Evolutionary conservation across 2,113 vertebrate species (phyloP).

Genomic region (Anas platyrhynchos): DNA sequence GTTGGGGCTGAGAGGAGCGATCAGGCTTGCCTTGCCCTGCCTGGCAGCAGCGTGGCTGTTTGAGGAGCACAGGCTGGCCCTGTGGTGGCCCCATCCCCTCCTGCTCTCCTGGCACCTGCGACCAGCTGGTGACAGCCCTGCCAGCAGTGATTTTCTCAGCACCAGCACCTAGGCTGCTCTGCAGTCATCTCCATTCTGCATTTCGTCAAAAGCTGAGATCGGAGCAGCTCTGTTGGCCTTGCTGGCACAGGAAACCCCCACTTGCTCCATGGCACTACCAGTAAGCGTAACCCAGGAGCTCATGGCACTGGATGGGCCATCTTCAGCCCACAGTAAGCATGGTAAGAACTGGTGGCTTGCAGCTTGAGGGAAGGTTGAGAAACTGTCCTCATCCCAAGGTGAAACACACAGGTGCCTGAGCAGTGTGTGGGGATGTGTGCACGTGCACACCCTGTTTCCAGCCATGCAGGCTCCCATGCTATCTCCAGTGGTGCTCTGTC

Average conservation of each 20-base stretch:
- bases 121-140: neutral
- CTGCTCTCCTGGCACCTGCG: neutral
- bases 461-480: rapidly evolving
- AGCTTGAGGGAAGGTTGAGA: neutral
- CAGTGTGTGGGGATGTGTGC: rapidly evolving
- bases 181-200: rapidly evolving
- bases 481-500: too few species aligned
- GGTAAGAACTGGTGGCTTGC: neutral
- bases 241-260: neutral
- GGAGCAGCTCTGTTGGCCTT: neutral
- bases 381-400: neutral
- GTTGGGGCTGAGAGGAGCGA: neutral
- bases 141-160: neutral
- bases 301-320: neutral
- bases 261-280: neutral
- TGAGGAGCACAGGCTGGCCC: too few species aligned
- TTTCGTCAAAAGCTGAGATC: neutral
- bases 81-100: neutral
- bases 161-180: neutral
- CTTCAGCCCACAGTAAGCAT: neutral
- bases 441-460: neutral
- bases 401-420: neutral
- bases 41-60: neutral
- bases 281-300: rapidly evolving
- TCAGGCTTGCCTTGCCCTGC: neutral